Conservation (phyloP, 53 echinoderm and acorn worm species). For the Paelopatides confundens region DNA sequence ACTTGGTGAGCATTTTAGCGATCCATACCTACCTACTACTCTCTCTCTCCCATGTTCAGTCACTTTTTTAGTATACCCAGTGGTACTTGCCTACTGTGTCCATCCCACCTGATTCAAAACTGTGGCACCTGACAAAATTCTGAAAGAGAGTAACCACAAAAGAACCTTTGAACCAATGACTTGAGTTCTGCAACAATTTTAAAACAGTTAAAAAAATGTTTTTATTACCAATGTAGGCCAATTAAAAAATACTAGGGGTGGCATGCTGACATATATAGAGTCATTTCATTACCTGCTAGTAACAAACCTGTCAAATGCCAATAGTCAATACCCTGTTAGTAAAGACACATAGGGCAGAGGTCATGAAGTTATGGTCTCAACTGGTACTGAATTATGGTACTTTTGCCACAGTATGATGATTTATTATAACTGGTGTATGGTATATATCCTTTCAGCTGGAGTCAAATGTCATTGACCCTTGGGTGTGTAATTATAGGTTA, state of each 20-base stretch:
- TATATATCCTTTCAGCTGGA: too few relatives aligned
- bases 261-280: background rate
- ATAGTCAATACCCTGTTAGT: background rate
- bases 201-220: background rate
- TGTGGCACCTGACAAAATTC: too few relatives aligned
- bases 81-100: too few relatives aligned
- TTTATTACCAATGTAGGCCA: slow-evolving; percentile 31
- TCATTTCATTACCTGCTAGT: background rate
- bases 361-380: background rate
- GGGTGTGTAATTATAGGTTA: too few relatives aligned
- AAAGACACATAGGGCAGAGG: slow-evolving; percentile 10
- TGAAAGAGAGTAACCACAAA: too few relatives aligned
- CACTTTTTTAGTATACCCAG: too few relatives aligned
- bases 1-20: too few relatives aligned
- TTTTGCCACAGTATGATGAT: background rate
- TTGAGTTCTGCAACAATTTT: background rate
- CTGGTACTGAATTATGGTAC: background rate
- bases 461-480: too few relatives aligned
- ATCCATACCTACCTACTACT: too few relatives aligned
- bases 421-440: background rate
- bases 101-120: too few relatives aligned
- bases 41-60: too few relatives aligned
- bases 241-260: background rate
- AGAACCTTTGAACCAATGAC: too few relatives aligned
- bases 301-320: background rate